These are phyloP conservation scores for Rhamphomyia laevipes DNA, from an alignment of 2,888 invertebrate genomes.

Conservation along the genomic window DNA sequence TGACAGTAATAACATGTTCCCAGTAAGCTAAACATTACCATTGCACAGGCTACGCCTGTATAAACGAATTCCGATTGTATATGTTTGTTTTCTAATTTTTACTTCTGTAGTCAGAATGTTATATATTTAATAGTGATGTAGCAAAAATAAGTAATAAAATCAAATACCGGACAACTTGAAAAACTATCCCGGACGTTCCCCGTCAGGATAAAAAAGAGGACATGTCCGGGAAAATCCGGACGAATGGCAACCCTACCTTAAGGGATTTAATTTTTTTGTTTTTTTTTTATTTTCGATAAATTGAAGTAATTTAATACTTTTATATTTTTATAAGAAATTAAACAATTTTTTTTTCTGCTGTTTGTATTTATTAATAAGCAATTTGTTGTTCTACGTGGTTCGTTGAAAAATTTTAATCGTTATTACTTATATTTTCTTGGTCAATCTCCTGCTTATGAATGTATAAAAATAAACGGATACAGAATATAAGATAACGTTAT, in stretches of 20 bases:
- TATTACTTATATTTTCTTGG: no score
- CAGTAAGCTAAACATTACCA: neutral
- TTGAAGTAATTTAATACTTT: no score
- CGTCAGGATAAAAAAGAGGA: neutral
- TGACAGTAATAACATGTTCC: neutral
- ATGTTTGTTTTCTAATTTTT: neutral
- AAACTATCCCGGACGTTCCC: conserved; percentile 3
- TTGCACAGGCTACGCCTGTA: neutral
- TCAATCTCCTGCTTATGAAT: no score
- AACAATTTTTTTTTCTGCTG: no score
- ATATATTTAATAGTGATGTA: neutral
- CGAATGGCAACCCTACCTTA: conserved; percentile 1
- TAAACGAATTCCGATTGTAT: neutral
- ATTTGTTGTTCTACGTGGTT: no score
- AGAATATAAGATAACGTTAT: no score
- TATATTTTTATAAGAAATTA: no score
- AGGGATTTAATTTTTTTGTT: no score
- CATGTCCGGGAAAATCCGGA: conserved; percentile 5
- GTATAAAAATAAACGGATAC: no score
- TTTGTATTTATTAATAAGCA: no score
- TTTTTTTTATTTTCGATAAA: no score
- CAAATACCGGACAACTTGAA: neutral
- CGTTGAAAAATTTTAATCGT: no score
- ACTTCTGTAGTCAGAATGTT: neutral
- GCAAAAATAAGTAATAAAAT: neutral